Percentiles rank a stretch among this genome's conserved stretches.
These are phyloP conservation scores for Matsumurasca onukii DNA, from an alignment of 1,140 invertebrate species.

Conservation along the genomic window DNA sequence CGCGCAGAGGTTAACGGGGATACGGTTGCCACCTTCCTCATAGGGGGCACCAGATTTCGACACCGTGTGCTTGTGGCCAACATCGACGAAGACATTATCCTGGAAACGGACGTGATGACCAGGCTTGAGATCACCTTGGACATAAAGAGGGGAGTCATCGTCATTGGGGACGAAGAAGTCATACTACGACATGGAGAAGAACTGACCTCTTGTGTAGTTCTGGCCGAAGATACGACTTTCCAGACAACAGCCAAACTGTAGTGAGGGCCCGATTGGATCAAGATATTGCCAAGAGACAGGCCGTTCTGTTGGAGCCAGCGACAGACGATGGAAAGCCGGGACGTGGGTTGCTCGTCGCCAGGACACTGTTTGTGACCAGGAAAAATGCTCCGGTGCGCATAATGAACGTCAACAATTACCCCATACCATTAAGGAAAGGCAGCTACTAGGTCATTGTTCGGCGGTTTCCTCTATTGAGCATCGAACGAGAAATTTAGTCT, in stretches of 20 bases:
- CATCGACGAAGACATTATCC: neutral
- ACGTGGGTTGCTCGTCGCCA: no score
- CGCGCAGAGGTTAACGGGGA: neutral
- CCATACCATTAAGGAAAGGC: no score
- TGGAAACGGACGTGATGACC: neutral
- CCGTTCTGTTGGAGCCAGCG: no score
- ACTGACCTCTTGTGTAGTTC: neutral
- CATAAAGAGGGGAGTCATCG: neutral
- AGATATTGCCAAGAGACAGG: no score
- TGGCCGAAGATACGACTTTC: neutral
- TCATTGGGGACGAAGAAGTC: neutral
- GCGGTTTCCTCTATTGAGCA: no score
- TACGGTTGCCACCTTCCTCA: neutral
- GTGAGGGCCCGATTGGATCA: neutral
- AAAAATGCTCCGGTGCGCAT: no score
- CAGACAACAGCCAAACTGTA: neutral
- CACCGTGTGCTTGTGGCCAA: neutral
- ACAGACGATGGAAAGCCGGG: no score
- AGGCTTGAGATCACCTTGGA: neutral
- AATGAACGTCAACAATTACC: no score
- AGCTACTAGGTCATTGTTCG: no score
- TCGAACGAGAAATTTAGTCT: no score
- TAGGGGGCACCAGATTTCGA: neutral
- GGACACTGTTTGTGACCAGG: no score
- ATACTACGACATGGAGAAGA: neutral